phyloP scores from a whole-genome alignment of 2,797 vertebrate species.

The Hafferia zeledoni region DNA sequence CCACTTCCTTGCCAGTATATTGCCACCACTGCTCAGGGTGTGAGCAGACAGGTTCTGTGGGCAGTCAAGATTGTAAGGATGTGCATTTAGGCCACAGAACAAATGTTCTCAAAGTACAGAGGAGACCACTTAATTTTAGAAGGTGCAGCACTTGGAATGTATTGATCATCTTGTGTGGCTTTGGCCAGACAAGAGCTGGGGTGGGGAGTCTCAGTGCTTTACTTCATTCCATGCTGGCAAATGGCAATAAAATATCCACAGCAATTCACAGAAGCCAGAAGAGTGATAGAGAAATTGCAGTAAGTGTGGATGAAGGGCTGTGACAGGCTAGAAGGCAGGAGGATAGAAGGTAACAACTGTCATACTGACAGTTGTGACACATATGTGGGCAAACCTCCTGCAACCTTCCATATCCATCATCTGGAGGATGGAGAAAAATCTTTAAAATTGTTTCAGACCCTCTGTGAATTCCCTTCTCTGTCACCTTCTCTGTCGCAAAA shows the following conservation, averaged over 20 bases:
- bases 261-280: background rate
- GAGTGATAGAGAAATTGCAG: background rate
- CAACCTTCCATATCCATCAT: background rate
- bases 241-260: background rate
- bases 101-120: background rate
- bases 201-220: accelerated
- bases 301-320: background rate
- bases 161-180: background rate
- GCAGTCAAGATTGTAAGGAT: background rate
- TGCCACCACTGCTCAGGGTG: background rate
- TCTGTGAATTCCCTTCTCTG: background rate
- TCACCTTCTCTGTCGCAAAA: background rate
- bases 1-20: background rate
- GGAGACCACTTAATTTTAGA: background rate
- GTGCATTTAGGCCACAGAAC: background rate
- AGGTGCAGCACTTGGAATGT: background rate
- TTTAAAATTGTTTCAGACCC: background rate
- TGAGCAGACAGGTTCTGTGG: background rate
- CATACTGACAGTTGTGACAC: background rate
- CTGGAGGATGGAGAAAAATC: background rate
- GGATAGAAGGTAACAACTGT: background rate
- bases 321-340: background rate
- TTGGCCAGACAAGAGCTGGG: background rate
- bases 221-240: background rate
- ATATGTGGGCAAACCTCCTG: background rate